A percentile compares a stretch with the other conserved stretches of the same genome.
phyloP scores from a whole-genome alignment of 2,888 invertebrate genomes.

The Mactromeris polynyma region DNA sequence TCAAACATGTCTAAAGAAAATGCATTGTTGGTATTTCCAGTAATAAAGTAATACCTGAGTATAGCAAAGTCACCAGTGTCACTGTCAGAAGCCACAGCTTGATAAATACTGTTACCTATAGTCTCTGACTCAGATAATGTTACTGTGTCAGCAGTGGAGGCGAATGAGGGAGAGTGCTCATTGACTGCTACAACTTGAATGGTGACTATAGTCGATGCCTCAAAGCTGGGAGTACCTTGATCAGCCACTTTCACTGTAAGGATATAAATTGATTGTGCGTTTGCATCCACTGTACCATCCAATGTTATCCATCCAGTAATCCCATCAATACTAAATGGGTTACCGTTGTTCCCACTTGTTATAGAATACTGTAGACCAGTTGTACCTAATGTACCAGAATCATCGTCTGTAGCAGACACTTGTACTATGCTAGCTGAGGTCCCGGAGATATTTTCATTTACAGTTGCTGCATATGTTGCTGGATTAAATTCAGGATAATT shows the following conservation, averaged over 20 bases:
- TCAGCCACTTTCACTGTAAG: constrained; percentile 78
- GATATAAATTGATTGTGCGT: constrained; percentile 70
- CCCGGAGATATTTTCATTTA: constrained; percentile 94
- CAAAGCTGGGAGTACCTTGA: constrained; percentile 72
- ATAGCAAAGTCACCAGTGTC: constrained; percentile 74
- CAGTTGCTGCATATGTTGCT: constrained; percentile 95
- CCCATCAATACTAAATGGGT: constrained; percentile 52
- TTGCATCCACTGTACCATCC: constrained; percentile 76
- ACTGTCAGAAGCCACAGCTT: constrained; percentile 73
- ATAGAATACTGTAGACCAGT: constrained; percentile 72
- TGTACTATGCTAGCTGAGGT: constrained; percentile 55
- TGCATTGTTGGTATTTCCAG: constrained; percentile 55
- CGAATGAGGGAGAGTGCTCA: constrained; percentile 78
- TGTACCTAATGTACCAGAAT: constrained; percentile 73
- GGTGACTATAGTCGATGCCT: constrained; percentile 71
- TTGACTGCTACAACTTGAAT: constrained; percentile 77
- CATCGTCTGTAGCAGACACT: constrained; percentile 69
- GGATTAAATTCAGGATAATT: constrained; percentile 97
- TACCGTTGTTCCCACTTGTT: constrained; percentile 73
- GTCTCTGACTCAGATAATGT: constrained; percentile 72
- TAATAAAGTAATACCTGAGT: constrained; percentile 59
- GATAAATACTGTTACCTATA: constrained; percentile 72
- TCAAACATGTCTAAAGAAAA: constrained; percentile 71
- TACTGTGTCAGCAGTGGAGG: constrained; percentile 65
- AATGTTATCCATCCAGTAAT: constrained; percentile 67